Evolutionary conservation across 2,113 vertebrate genomes (phyloP).

Genomic region (Ameiurus melas): DNA sequence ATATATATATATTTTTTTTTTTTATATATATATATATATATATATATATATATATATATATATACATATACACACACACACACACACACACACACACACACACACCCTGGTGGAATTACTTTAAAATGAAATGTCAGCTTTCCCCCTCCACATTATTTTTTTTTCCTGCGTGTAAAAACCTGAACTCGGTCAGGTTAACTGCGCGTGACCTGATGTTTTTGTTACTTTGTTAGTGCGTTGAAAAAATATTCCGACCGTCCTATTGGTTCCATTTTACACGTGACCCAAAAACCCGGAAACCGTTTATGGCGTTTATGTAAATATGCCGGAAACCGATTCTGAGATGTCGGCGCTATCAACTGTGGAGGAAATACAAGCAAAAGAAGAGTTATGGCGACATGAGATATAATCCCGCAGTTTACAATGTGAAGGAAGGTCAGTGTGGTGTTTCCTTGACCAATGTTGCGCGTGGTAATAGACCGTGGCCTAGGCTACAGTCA

Average conservation of each 20-base stretch:
- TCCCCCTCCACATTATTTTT: too few species aligned
- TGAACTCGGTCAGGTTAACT: background rate
- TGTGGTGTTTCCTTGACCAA: background rate
- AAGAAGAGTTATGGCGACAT: slow-evolving; percentile 21
- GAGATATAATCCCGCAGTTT: slow-evolving; percentile 20
- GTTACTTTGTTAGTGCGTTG: background rate
- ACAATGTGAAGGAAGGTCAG: slow-evolving; percentile 19
- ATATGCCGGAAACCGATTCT: slow-evolving; percentile 42
- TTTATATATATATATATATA: too few species aligned
- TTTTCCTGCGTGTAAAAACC: background rate
- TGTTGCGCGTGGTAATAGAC: background rate
- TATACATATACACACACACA: too few species aligned
- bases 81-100: too few species aligned
- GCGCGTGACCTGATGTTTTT: background rate
- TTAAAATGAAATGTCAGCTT: background rate
- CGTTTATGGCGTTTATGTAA: slow-evolving; percentile 24
- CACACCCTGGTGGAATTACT: background rate
- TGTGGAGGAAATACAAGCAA: background rate
- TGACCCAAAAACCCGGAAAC: slow-evolving; percentile 39
- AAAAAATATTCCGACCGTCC: background rate
- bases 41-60: too few species aligned
- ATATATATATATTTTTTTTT: too few species aligned
- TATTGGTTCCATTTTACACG: slow-evolving; percentile 33
- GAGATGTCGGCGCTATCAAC: slow-evolving; percentile 35
- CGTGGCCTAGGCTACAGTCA: slow-evolving; percentile 28